These are phyloP conservation scores for Pachycephala philippinensis DNA, from an alignment of 2,113 vertebrate genomes.

Conservation along the genomic window DNA sequence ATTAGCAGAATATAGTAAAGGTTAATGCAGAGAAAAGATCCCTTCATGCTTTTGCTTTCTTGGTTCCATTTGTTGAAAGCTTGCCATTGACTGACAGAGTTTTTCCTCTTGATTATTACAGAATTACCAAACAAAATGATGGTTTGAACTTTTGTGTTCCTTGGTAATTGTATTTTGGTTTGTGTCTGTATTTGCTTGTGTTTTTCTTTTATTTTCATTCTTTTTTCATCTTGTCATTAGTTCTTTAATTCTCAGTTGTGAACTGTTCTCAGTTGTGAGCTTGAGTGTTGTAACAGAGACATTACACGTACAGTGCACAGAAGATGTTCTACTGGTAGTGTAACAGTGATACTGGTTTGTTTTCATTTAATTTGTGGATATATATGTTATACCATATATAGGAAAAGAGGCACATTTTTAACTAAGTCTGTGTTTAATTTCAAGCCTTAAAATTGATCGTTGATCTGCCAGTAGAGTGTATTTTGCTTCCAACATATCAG, in stretches of 20 bases:
- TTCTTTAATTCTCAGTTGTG: background rate
- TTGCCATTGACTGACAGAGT: background rate
- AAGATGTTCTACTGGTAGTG: background rate
- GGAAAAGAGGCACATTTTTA: conserved; percentile 33
- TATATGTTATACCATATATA: conserved; percentile 38
- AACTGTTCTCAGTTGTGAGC: background rate
- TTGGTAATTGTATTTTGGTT: background rate
- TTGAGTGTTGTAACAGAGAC: background rate
- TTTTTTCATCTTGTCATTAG: background rate
- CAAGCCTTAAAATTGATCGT: conserved; percentile 64
- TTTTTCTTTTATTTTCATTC: background rate
- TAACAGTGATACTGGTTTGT: background rate
- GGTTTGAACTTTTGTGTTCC: background rate
- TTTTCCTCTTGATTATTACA: background rate
- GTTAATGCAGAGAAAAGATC: background rate
- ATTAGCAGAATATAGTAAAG: background rate
- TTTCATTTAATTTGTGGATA: conserved; percentile 32
- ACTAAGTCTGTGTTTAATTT: conserved; percentile 69
- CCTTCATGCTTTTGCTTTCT: background rate
- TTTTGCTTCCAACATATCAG: conserved; percentile 60
- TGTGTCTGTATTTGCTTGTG: background rate
- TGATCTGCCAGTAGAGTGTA: conserved; percentile 72
- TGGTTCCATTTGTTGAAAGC: background rate
- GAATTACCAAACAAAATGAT: background rate
- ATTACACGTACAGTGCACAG: background rate